Conservation (phyloP, 2,797 vertebrate species). For the Halcyon badia region DNA sequence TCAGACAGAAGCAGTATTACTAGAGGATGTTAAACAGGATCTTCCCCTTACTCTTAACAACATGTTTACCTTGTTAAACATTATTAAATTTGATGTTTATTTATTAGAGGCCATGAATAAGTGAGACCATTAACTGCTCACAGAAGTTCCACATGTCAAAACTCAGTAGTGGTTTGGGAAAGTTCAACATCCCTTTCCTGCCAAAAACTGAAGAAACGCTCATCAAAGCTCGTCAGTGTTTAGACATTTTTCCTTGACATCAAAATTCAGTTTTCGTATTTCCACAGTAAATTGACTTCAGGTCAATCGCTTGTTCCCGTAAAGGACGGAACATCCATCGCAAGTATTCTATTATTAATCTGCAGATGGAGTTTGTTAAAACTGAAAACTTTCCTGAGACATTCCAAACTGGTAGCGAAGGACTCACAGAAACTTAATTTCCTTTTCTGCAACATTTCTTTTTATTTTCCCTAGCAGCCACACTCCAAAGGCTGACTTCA, state of each 20-base stretch:
- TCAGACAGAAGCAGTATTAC: neutral
- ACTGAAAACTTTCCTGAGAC: slow-evolving; percentile 22
- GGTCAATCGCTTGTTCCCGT: slow-evolving; percentile 11
- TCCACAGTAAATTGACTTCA: neutral
- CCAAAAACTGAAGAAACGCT: neutral
- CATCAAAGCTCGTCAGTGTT: neutral
- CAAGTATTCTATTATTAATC: slow-evolving; percentile 37
- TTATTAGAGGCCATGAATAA: neutral
- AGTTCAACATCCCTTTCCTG: neutral
- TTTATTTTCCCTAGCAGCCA: slow-evolving; percentile 9
- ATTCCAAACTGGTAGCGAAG: neutral
- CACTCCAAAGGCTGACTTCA: slow-evolving; percentile 24
- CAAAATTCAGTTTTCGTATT: neutral
- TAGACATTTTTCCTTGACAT: neutral
- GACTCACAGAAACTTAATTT: neutral
- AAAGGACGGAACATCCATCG: slow-evolving; percentile 25
- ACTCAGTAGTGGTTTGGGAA: neutral
- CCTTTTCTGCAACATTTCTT: slow-evolving; percentile 27
- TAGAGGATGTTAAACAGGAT: neutral
- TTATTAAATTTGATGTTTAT: neutral
- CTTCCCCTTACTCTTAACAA: neutral
- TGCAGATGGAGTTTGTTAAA: slow-evolving; percentile 46
- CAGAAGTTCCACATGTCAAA: neutral
- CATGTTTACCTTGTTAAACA: neutral
- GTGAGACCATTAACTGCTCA: neutral